phyloP scores from a whole-genome alignment of 1,140 invertebrate genomes.

The Vanessa atalanta region DNA sequence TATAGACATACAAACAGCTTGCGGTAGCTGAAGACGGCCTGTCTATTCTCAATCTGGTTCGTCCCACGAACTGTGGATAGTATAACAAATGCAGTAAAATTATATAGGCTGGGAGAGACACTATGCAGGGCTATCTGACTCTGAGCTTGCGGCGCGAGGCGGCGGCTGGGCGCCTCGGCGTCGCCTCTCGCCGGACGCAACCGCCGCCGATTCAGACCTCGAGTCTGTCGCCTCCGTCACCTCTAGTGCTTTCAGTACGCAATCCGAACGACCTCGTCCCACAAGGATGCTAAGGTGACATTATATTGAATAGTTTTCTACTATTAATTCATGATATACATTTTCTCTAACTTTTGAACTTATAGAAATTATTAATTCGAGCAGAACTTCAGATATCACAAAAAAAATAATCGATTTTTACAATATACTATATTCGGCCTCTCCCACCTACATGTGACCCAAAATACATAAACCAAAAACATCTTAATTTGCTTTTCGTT shows the following conservation, averaged over 20 bases:
- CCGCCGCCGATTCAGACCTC: constrained; percentile 92
- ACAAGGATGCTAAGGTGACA: constrained; percentile 81
- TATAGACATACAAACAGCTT: not conserved
- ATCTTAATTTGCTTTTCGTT: constrained; percentile 24
- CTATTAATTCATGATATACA: constrained; percentile 4
- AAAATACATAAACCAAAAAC: not conserved
- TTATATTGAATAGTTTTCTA: constrained; percentile 16
- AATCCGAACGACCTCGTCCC: constrained; percentile 91
- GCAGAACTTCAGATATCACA: not conserved
- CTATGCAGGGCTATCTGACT: constrained; percentile 90
- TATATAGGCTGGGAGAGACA: constrained; percentile 87
- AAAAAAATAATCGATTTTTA: not conserved
- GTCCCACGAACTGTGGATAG: constrained; percentile 27
- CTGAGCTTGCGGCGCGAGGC: constrained; percentile 85
- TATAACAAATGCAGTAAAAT: constrained; percentile 24
- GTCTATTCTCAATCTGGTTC: not conserved
- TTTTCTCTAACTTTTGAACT: constrained; percentile 33
- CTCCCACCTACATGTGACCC: not conserved
- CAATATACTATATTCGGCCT: not conserved
- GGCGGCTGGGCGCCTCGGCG: constrained; percentile 66
- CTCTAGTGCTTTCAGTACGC: constrained; percentile 95
- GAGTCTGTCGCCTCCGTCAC: constrained; percentile 93
- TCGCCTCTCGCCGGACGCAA: constrained; percentile 85
- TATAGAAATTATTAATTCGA: not conserved
- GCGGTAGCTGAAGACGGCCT: not conserved